These are phyloP conservation scores for Nothobranchius furzeri DNA, from an alignment of 2,113 vertebrate species.

Conservation along the genomic window DNA sequence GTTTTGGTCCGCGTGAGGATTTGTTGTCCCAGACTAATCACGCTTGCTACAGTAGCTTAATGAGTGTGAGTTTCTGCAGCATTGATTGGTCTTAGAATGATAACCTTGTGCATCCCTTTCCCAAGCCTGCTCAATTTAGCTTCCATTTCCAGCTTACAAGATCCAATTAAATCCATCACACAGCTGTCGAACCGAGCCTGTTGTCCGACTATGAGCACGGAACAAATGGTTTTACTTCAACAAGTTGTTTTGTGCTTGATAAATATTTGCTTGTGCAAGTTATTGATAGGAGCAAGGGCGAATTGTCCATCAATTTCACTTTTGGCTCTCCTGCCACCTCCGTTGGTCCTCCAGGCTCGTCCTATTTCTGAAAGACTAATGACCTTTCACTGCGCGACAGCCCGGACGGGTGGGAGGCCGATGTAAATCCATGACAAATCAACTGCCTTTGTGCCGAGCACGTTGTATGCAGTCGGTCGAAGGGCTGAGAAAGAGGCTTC, in stretches of 20 bases:
- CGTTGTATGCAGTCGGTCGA: conserved; percentile 38
- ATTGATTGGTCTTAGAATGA: conserved; percentile 39
- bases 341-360: conserved; percentile 42
- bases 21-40: conserved; percentile 73
- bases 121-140: neutral
- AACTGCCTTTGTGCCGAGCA: conserved; percentile 39
- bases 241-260: conserved; percentile 35
- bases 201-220: conserved; percentile 16
- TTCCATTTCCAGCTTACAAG: conserved; percentile 16
- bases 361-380: conserved; percentile 66
- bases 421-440: conserved; percentile 66
- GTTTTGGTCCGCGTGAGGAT: conserved; percentile 62
- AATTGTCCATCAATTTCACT: conserved; percentile 37
- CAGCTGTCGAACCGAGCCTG: conserved; percentile 5
- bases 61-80: conserved; percentile 61
- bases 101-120: conserved; percentile 17
- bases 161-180: conserved; percentile 20
- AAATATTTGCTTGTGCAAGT: conserved; percentile 31
- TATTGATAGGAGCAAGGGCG: conserved; percentile 33
- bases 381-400: conserved; percentile 64
- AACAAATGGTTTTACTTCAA: conserved; percentile 31
- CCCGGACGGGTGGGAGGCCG: conserved; percentile 56
- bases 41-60: conserved; percentile 61
- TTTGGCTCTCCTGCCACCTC: conserved; percentile 33
- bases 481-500: conserved; percentile 53